Conservation (phyloP, 30 jellyfish, hydroid and myxozoan species). For the Euphysa ruthae region DNA sequence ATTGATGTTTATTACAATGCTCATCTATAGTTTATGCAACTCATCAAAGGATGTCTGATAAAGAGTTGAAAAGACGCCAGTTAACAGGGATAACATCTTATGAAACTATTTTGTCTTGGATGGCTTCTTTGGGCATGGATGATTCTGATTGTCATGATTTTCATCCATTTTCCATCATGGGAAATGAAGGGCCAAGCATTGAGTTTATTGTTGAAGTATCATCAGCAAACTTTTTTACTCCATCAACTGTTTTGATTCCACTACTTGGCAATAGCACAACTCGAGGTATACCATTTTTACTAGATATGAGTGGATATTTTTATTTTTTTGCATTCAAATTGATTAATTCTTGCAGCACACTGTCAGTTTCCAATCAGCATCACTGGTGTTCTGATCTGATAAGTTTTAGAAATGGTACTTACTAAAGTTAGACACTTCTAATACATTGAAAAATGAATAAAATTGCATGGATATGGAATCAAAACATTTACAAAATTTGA, state of each 20-base stretch:
- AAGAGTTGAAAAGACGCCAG: slow-evolving; percentile 75
- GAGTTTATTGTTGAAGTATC: slow-evolving; percentile 13
- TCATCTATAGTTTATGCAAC: slow-evolving; percentile 33
- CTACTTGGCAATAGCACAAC: too few species aligned
- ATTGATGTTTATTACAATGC: neutral
- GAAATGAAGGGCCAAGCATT: neutral
- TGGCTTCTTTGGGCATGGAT: slow-evolving; percentile 17
- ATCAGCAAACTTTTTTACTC: slow-evolving; percentile 3
- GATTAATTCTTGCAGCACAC: too few species aligned
- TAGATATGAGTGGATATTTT: too few species aligned
- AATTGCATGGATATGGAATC: too few species aligned
- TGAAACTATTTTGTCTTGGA: slow-evolving; percentile 45
- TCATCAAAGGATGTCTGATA: slow-evolving; percentile 88
- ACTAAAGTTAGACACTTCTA: too few species aligned
- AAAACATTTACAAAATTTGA: too few species aligned
- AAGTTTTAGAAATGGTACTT: too few species aligned
- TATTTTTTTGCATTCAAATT: too few species aligned
- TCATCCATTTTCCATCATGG: slow-evolving; percentile 6
- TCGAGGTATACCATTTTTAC: too few species aligned
- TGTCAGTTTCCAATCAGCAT: too few species aligned
- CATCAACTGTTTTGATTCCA: slow-evolving; percentile 28
- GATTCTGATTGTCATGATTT: neutral
- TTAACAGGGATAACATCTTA: slow-evolving; percentile 75
- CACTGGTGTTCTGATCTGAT: too few species aligned
- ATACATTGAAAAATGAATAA: too few species aligned